Percentiles rank a stretch among this genome's conserved stretches.
phyloP scores from a whole-genome alignment of 2,888 invertebrate species.

The Germaria angustata region DNA sequence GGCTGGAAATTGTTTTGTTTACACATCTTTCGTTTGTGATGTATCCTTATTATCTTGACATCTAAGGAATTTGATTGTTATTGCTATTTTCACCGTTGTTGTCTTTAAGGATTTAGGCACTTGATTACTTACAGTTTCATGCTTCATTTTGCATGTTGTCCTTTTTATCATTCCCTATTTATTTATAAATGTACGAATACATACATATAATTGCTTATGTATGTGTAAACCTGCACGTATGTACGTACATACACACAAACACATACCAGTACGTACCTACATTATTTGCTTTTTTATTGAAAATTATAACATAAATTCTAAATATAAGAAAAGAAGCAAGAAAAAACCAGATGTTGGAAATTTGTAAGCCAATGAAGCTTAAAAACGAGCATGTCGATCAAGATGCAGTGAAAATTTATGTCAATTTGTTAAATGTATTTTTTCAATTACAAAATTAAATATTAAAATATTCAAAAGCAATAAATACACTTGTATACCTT shows the following conservation, averaged over 20 bases:
- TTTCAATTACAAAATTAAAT: slow-evolving; percentile 65
- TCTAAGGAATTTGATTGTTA: slow-evolving; percentile 25
- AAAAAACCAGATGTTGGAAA: slow-evolving; percentile 55
- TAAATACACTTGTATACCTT: neutral
- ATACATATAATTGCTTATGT: too few relatives aligned
- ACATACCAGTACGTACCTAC: too few relatives aligned
- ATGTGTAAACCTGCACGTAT: neutral
- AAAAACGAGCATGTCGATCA: neutral
- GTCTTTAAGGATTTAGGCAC: slow-evolving; percentile 60
- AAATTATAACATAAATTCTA: neutral
- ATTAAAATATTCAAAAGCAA: slow-evolving; percentile 34
- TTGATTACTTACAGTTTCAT: slow-evolving; percentile 67
- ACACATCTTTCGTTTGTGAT: slow-evolving; percentile 48
- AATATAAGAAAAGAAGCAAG: slow-evolving; percentile 28
- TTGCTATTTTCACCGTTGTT: slow-evolving; percentile 39
- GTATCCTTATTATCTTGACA: slow-evolving; percentile 34
- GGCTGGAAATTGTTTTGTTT: slow-evolving; percentile 53
- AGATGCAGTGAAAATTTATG: slow-evolving; percentile 35
- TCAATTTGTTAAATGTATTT: slow-evolving; percentile 61
- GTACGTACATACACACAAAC: neutral
- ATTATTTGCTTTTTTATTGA: slow-evolving; percentile 2
- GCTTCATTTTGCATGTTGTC: slow-evolving; percentile 66
- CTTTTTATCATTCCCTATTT: slow-evolving; percentile 21
- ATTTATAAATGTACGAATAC: neutral
- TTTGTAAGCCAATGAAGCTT: slow-evolving; percentile 42